phyloP scores from a whole-genome alignment of 2,888 invertebrate genomes.

The Chironomus tentans region DNA sequence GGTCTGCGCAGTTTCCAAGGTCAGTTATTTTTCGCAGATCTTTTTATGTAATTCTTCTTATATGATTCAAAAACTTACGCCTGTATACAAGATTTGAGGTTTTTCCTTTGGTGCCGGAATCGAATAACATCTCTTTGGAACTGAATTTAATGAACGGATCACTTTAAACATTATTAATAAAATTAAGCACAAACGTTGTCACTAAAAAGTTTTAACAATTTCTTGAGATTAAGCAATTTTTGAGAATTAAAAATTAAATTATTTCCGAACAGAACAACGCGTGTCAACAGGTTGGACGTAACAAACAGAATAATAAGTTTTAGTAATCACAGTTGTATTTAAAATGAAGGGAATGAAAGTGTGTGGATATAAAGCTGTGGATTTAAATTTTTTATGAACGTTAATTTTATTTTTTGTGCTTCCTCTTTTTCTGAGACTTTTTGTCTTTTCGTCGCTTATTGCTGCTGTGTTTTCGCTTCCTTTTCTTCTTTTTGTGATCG shows the following conservation, averaged over 20 bases:
- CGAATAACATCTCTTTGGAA: conserved; percentile 32
- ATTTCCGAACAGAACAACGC: no score
- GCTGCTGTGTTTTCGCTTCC: neutral
- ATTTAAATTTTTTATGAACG: neutral
- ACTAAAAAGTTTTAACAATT: no score
- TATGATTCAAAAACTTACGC: conserved; percentile 47
- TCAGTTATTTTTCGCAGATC: neutral
- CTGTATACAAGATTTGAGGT: conserved; percentile 69
- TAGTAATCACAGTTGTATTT: no score
- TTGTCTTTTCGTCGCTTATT: neutral
- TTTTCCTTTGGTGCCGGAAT: conserved; percentile 55
- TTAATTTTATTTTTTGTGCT: neutral
- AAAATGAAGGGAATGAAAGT: no score
- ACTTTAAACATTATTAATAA: no score
- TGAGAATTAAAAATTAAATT: no score
- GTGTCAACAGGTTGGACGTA: no score
- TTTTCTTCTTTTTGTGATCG: neutral
- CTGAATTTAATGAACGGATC: neutral
- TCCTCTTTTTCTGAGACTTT: neutral
- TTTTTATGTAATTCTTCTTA: neutral
- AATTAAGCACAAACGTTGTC: no score
- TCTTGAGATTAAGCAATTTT: no score
- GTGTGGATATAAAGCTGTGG: neutral
- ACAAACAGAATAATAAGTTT: no score
- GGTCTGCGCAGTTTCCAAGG: conserved; percentile 9